A percentile compares a stretch with the other conserved stretches of the same genome.
Conservation (phyloP, 2,888 invertebrate genomes). For the Spicauda simplicius region DNA sequence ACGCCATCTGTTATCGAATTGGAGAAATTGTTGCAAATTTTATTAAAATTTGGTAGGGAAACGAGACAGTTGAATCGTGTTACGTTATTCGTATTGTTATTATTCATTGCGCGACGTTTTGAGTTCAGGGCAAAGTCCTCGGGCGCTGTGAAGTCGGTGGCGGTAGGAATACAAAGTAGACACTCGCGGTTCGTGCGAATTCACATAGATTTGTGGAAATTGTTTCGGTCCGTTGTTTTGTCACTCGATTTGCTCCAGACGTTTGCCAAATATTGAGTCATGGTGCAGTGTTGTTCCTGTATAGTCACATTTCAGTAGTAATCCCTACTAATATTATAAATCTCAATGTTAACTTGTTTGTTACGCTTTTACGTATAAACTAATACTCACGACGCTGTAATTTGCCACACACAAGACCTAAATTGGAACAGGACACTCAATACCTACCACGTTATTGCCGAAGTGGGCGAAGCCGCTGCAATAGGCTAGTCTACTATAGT, state of each 20-base stretch:
- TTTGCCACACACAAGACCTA: too few species aligned
- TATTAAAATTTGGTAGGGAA: neutral
- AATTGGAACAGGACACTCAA: too few species aligned
- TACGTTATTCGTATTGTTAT: constrained; percentile 28
- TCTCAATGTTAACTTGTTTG: too few species aligned
- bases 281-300: too few species aligned
- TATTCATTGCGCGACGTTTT: constrained; percentile 33
- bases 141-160: constrained; percentile 14
- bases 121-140: constrained; percentile 26
- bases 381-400: too few species aligned
- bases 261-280: neutral
- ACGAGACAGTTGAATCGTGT: constrained; percentile 2
- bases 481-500: too few species aligned
- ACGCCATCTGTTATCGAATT: neutral
- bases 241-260: neutral
- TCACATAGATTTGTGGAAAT: constrained; percentile 5
- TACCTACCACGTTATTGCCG: too few species aligned
- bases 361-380: too few species aligned
- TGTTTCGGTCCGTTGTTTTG: neutral
- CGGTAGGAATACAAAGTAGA: constrained; percentile 24
- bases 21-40: neutral
- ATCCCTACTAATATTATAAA: too few species aligned
- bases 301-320: too few species aligned
- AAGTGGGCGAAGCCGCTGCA: too few species aligned
- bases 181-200: constrained; percentile 14